These are phyloP conservation scores for Corythaixoides concolor DNA, from an alignment of 2,113 vertebrate genomes.

Conservation along the genomic window DNA sequence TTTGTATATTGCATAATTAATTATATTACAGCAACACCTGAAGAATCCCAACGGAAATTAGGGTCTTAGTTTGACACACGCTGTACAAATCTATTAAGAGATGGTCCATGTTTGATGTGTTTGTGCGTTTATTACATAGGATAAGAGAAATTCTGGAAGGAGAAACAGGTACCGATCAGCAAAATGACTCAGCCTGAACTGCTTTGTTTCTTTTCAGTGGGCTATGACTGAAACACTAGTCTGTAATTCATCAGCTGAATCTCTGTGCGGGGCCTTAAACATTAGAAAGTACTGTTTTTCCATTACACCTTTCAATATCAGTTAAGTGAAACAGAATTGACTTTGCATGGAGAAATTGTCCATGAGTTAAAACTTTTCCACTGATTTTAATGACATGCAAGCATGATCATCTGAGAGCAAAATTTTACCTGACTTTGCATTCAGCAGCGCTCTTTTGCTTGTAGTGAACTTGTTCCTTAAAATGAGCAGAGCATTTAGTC, in stretches of 20 bases:
- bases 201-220: background rate
- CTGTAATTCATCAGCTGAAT: background rate
- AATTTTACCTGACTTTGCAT: background rate
- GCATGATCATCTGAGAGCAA: background rate
- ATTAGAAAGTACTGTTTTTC: background rate
- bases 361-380: background rate
- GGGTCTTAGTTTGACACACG: background rate
- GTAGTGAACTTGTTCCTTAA: background rate
- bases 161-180: background rate
- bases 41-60: background rate
- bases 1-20: background rate
- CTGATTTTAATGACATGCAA: background rate
- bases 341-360: background rate
- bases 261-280: background rate
- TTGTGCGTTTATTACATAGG: background rate
- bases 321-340: background rate
- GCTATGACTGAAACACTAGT: background rate
- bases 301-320: background rate
- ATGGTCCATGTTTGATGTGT: background rate
- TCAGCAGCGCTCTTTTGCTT: background rate
- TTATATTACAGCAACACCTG: background rate
- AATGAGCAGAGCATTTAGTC: background rate
- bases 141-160: background rate
- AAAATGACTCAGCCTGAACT: background rate
- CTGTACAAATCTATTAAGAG: background rate